Evolutionary conservation across 2,888 invertebrate species (phyloP).

Genomic region (Herminia tarsipennalis): DNA sequence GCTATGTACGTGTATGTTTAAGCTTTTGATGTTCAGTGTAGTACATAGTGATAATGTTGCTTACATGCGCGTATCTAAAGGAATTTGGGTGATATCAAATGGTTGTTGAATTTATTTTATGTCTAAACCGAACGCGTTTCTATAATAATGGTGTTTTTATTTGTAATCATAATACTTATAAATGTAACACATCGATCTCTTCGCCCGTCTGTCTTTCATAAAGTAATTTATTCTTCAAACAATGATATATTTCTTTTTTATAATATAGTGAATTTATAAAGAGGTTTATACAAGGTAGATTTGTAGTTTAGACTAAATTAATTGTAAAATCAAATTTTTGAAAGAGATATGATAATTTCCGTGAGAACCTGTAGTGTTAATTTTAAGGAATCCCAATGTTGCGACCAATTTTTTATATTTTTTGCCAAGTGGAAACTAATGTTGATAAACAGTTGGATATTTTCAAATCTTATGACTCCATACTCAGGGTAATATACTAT

Average conservation of each 20-base stretch:
- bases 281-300: slow-evolving; percentile 86
- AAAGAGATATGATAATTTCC: slow-evolving; percentile 56
- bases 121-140: slow-evolving; percentile 17
- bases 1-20: slow-evolving; percentile 57
- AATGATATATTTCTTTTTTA: slow-evolving; percentile 45
- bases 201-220: slow-evolving; percentile 35
- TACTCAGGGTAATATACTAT: slow-evolving; percentile 81
- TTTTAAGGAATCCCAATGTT: slow-evolving; percentile 69
- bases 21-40: slow-evolving; percentile 81
- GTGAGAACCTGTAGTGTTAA: slow-evolving; percentile 69
- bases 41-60: slow-evolving; percentile 61
- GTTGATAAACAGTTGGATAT: slow-evolving; percentile 51
- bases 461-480: slow-evolving; percentile 81
- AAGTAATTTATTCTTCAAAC: slow-evolving; percentile 39
- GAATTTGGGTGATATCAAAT: slow-evolving; percentile 85
- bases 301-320: slow-evolving; percentile 72
- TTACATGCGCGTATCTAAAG: slow-evolving; percentile 67
- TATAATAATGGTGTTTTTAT: slow-evolving; percentile 10
- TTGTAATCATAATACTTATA: slow-evolving; percentile 19
- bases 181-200: slow-evolving; percentile 41
- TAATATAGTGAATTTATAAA: slow-evolving; percentile 76
- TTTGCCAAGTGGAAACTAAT: slow-evolving; percentile 62
- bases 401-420: slow-evolving; percentile 78
- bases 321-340: slow-evolving; percentile 66
- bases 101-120: slow-evolving; percentile 50